These are phyloP conservation scores for Andinoacara biseriatus DNA, from an alignment of 2,113 vertebrate species.

Conservation along the genomic window DNA sequence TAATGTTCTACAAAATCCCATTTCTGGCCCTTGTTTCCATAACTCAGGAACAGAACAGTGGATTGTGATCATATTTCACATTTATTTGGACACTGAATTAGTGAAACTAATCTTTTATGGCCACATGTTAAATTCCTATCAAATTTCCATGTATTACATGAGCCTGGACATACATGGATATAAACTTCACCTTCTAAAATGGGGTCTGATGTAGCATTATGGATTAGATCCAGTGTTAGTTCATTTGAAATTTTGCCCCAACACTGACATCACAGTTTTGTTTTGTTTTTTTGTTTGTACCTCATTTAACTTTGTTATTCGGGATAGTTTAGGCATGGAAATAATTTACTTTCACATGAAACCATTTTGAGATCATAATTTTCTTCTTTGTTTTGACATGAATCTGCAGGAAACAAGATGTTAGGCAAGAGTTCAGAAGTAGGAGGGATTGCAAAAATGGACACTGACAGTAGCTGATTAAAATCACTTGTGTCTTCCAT, in stretches of 20 bases:
- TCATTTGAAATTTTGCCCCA: background rate
- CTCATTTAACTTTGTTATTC: slow-evolving; percentile 22
- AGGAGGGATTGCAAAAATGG: slow-evolving; percentile 40
- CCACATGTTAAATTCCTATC: background rate
- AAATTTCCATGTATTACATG: background rate
- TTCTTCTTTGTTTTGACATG: slow-evolving; percentile 60
- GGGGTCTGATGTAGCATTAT: background rate
- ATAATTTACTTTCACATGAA: slow-evolving; percentile 44
- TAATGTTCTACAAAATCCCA: background rate
- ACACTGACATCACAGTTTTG: background rate
- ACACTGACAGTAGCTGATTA: slow-evolving; percentile 63
- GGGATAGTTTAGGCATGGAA: slow-evolving; percentile 36
- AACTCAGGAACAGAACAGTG: background rate
- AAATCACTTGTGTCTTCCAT: slow-evolving; percentile 45
- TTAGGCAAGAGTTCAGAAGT: slow-evolving; percentile 48
- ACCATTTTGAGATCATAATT: slow-evolving; percentile 50
- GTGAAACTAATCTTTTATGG: background rate
- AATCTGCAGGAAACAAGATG: slow-evolving; percentile 59
- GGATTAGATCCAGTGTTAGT: background rate
- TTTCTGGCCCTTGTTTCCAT: background rate
- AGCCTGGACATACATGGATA: background rate
- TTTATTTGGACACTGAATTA: background rate
- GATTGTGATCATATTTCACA: background rate
- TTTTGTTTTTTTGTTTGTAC: slow-evolving; percentile 12
- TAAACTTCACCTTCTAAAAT: background rate